phyloP scores from a whole-genome alignment of 2,797 vertebrate species.

The Hoplostethus mediterraneus region DNA sequence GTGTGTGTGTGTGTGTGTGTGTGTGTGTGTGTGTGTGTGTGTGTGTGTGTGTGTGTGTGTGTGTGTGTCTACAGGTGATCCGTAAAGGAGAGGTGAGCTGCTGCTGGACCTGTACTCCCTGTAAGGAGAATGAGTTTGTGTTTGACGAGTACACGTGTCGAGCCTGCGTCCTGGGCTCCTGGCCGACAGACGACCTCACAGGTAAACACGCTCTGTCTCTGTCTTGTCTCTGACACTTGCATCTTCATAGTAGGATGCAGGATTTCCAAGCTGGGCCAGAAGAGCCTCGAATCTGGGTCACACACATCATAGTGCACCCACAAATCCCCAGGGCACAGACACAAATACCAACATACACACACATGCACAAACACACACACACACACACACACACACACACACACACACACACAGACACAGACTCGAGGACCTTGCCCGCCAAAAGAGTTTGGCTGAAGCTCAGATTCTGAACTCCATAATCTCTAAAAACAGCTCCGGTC shows the following conservation, averaged over 20 bases:
- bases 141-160: conserved; percentile 97
- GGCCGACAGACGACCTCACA: conserved; percentile 95
- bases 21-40: conserved; percentile 7
- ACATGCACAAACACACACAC: conserved; percentile 12
- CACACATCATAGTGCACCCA: conserved; percentile 1
- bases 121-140: conserved; percentile 98
- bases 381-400: conserved; percentile 13
- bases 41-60: neutral
- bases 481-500: conserved; percentile 18
- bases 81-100: conserved; percentile 99
- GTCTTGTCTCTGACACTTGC: conserved; percentile 7
- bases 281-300: conserved; percentile 49
- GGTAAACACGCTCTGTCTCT: conserved; percentile 82
- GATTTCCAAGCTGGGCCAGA: conserved; percentile 12
- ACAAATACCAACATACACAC: neutral
- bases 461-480: conserved; percentile 26
- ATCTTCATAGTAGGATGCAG: neutral
- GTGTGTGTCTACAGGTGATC: conserved; percentile 88
- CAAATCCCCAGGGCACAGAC: conserved; percentile 23
- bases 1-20: neutral
- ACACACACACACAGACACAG: conserved; percentile 3
- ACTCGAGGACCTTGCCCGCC: conserved; percentile 29
- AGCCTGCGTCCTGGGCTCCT: conserved; percentile 93
- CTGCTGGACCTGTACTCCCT: conserved; percentile 98
- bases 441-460: conserved; percentile 43